Base-by-base conservation (phyloP, 2,888 invertebrate species). In the Nephrotoma flavescens region DNA sequence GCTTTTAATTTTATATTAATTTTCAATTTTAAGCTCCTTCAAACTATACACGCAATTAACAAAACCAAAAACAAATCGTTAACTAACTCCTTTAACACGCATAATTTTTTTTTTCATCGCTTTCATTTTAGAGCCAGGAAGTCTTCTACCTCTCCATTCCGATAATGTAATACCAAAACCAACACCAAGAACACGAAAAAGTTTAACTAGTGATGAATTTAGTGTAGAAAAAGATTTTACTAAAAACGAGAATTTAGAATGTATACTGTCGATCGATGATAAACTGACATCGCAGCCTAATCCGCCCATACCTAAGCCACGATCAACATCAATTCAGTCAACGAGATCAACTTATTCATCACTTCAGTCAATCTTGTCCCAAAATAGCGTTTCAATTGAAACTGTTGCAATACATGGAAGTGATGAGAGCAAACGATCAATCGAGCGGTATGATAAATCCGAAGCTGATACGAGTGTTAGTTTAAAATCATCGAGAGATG, bases 121-220 rank as follows among this genome's bases (percentile, higher is more conserved):
- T 89, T 89, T 91, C 91, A 89, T 91, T 91, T 91, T 92, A 91
- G 92, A 91, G 90, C 90, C 91, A 91, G 90, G 90, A 90, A 90
- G 89, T 89, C 91, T 90, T 86, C 87, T 83, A 86, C 84, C 83
- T 47, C 86, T 86, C 85, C 86, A 87, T 87, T 88, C 90, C 89
- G 88, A 90, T 89, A 88, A 89, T 89, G 88, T 89, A 88, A 88
- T 90, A 89, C 93, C 93, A 88, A 92, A 92, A 91, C 93, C 93
- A 88, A 93, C 92, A 89, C 93, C 93, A 86, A 92, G 93, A 88
- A 90, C 90, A 88, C 90, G 89, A 87, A 90, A 90, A 89, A 88
- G 90, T 87, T 89, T 89, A 86, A 89, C 90, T 57, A 90, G 90
- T 87, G 89, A 89, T 42, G 86, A 71, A 86, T 86, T 86, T 87